Conservation (phyloP, 2,888 invertebrate genomes). For the Tachina lurida region DNA sequence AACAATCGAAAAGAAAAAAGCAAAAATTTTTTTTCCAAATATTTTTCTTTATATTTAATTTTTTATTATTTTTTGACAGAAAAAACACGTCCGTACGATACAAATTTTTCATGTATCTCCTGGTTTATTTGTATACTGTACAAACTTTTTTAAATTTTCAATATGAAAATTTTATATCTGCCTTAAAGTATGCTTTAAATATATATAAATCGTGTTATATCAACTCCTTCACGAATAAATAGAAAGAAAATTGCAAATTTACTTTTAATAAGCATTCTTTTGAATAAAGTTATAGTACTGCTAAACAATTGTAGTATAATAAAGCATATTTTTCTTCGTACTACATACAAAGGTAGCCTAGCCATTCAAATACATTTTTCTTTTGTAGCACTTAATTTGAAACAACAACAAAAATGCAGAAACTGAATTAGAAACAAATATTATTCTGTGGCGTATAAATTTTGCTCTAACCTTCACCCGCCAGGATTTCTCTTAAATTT, state of each 20-base stretch:
- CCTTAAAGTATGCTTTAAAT: conserved; percentile 37
- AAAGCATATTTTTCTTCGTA: background rate
- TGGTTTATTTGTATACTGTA: background rate
- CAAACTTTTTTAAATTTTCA: background rate
- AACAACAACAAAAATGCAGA: background rate
- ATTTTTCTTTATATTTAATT: no score
- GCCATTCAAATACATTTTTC: conserved; percentile 21
- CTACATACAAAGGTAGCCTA: conserved; percentile 8
- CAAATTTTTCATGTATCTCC: no score
- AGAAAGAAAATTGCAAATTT: background rate
- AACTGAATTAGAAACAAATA: conserved; percentile 25
- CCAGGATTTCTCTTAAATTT: background rate
- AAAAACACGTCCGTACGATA: no score
- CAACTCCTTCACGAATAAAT: background rate
- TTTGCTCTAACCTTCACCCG: conserved; percentile 4
- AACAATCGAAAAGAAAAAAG: no score
- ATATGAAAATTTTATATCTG: conserved; percentile 26
- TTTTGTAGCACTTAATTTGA: background rate
- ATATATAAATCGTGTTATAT: conserved; percentile 19
- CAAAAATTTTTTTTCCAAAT: no score
- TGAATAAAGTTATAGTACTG: conserved; percentile 4
- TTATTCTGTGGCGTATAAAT: background rate
- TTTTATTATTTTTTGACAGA: no score
- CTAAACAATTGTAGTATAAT: background rate
- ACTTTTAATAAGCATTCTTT: background rate